Conservation (phyloP, 2,888 invertebrate genomes). For the Lasioglossum villosulum region DNA sequence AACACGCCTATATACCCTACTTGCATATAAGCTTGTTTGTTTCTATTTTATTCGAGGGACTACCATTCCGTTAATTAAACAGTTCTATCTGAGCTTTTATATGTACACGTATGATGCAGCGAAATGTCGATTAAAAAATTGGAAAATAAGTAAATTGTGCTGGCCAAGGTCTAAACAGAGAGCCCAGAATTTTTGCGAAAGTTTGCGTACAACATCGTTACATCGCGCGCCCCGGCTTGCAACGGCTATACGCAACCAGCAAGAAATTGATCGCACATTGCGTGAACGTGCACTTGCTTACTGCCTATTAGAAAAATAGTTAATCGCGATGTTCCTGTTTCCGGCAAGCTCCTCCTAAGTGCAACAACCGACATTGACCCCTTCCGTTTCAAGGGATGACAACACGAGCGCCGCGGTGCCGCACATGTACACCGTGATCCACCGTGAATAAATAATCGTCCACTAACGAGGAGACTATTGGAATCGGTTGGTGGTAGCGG, state of each 20-base stretch:
- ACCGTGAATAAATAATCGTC: neutral
- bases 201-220: neutral
- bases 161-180: neutral
- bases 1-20: too few species aligned
- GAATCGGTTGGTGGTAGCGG: neutral
- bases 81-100: too few species aligned
- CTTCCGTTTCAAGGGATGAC: neutral
- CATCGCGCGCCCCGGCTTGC: neutral
- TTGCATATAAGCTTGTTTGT: too few species aligned
- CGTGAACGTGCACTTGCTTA: neutral
- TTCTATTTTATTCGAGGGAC: too few species aligned
- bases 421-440: neutral
- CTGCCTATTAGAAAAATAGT: slow-evolving; percentile 4
- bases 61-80: too few species aligned
- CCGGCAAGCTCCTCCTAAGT: slow-evolving; percentile 16
- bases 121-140: neutral
- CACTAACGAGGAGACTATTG: neutral
- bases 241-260: neutral
- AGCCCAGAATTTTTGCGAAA: neutral
- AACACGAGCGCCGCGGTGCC: neutral
- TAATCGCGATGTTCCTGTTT: slow-evolving; percentile 18
- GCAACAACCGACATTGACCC: slow-evolving; percentile 42
- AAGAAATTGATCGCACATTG: slow-evolving; percentile 10
- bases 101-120: too few species aligned
- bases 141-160: neutral